Evolutionary conservation across 1,140 invertebrate genomes (phyloP).

Genomic region (Oedothorax gibbosus): DNA sequence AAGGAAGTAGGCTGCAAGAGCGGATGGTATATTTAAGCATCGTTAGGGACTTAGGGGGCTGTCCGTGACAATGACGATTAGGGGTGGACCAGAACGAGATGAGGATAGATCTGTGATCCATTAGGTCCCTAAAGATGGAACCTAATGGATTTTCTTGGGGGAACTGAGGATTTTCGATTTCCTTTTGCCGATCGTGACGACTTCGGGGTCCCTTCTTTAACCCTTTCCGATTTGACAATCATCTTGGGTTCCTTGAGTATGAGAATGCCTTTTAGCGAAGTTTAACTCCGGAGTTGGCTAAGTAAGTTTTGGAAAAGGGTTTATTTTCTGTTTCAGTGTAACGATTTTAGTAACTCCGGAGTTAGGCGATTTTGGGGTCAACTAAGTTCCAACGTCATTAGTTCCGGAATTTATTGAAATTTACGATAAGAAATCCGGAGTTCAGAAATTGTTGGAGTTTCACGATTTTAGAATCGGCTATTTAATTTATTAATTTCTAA

Average conservation of each 20-base stretch:
- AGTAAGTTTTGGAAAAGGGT: no score
- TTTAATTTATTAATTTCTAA: no score
- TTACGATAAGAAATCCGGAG: no score
- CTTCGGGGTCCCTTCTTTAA: not conserved
- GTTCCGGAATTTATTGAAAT: no score
- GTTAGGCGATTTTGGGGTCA: no score
- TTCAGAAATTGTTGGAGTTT: no score
- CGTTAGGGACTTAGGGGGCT: conserved; percentile 37
- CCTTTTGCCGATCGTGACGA: conserved; percentile 51
- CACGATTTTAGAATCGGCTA: no score
- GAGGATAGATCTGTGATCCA: conserved; percentile 45
- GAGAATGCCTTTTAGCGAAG: no score
- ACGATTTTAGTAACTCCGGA: no score
- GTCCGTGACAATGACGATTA: conserved; percentile 55
- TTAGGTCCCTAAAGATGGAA: conserved; percentile 27
- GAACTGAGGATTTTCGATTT: conserved; percentile 45
- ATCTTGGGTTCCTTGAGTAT: not conserved
- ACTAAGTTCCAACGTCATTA: no score
- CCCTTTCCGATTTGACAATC: conserved; percentile 38
- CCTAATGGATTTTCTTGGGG: conserved; percentile 41
- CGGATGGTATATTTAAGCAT: conserved; percentile 58
- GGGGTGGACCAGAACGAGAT: not conserved
- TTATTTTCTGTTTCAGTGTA: no score
- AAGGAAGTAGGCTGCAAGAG: not conserved
- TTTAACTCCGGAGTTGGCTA: no score